Evolutionary conservation across 2,113 vertebrate genomes (phyloP).

Genomic region (Indicator maculatus): DNA sequence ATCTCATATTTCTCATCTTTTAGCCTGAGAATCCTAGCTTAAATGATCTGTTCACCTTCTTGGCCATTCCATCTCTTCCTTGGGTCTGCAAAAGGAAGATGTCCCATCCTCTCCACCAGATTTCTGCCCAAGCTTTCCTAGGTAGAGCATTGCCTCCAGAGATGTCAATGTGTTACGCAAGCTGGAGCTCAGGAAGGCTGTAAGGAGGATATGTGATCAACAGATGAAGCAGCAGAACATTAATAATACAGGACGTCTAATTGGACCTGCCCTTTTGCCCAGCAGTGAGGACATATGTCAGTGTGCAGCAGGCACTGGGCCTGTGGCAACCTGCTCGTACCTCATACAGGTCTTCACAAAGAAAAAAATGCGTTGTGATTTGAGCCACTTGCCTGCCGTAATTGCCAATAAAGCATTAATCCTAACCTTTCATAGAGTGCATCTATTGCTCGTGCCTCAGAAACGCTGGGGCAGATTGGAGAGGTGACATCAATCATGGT

Average conservation of each 20-base stretch:
- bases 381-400: background rate
- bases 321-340: background rate
- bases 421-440: background rate
- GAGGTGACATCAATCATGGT: background rate
- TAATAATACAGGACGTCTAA: conserved; percentile 55
- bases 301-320: background rate
- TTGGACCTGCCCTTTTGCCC: conserved; percentile 32
- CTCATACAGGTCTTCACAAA: background rate
- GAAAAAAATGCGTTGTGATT: background rate
- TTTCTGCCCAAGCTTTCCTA: background rate
- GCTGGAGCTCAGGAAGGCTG: background rate
- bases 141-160: background rate
- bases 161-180: rapidly evolving
- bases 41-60: background rate
- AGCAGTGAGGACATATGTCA: conserved; percentile 20
- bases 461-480: background rate
- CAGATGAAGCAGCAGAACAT: conserved; percentile 20
- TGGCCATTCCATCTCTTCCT: background rate
- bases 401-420: conserved; percentile 20
- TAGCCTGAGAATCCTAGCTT: background rate
- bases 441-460: background rate
- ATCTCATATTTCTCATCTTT: conserved; percentile 38
- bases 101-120: background rate
- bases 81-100: background rate
- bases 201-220: conserved; percentile 15